Base-by-base conservation (phyloP, 2,888 invertebrate species). In the Tiphia femorata region DNA sequence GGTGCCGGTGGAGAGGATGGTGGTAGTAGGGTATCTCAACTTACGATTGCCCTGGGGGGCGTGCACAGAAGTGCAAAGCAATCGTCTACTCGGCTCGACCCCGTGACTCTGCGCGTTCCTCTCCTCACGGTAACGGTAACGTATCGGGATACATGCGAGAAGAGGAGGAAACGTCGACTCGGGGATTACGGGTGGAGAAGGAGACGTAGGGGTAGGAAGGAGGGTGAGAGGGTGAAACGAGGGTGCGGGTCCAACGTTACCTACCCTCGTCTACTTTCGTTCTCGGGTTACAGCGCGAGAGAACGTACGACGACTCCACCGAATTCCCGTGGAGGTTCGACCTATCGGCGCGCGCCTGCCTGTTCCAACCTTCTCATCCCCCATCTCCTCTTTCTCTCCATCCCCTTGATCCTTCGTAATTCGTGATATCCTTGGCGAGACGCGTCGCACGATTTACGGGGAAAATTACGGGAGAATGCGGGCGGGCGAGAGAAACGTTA, bases 51-150 rank as follows among this genome's bases (percentile, higher is more conserved):
- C 70, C 58, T 49, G 65, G 62, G 49, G 64, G 70, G 70, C 70
- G 70, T 70, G 70, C 70, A 67, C 71, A 68, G 70, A 70, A 70
- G 70, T 70, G 70, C 70, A 70, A 70, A 70, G 70, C 70, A 70
- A 70, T 70, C 70, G 70, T 70, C 67, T 70, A 58, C 67, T 52
- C 16, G 48, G 53, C 60, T 61, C 70, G 65, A 65, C 62, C 70
- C 56, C 62, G 42, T 52, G 70, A 58, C 30, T 49, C 61, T 70
- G 52, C 54, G 58, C 55, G 56, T 57, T 67, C 55, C 50, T 19
- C 60, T 60, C 61, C 64, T 67, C 29, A 25, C 46, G 12, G 69
- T 59, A 69, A 60, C 57, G 58, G 67, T 69, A 59, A 69, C 68
- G 67, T 69, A 69, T 69, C 69, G 70, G 61, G 58, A 64, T 69